phyloP scores from a whole-genome alignment of 2,113 vertebrate genomes.

The Nycticorax nycticorax region DNA sequence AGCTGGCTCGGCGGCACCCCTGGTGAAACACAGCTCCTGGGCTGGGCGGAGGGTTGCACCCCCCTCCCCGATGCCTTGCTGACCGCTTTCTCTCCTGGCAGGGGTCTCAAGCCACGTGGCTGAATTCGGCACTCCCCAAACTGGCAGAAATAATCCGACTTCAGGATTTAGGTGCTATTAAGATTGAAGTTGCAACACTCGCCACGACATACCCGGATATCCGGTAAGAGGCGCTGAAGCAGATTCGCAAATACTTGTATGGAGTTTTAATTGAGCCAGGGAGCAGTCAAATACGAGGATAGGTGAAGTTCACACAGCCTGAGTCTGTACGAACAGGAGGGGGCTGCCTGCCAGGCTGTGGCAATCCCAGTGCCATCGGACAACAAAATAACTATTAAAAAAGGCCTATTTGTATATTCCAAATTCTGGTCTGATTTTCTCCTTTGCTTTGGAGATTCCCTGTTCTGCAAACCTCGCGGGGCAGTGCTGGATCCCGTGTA shows the following conservation, averaged over 20 bases:
- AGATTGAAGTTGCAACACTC: constrained; percentile 82
- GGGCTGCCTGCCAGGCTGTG: neutral
- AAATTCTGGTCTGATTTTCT: neutral
- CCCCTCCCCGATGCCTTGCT: neutral
- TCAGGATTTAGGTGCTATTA: constrained; percentile 82
- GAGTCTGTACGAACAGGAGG: neutral
- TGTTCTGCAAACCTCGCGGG: neutral
- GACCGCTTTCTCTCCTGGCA: constrained; percentile 35
- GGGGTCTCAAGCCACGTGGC: constrained; percentile 80
- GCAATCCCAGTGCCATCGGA: neutral
- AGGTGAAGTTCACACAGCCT: neutral
- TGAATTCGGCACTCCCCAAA: constrained; percentile 73
- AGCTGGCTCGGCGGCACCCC: rapidly evolving
- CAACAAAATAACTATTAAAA: neutral
- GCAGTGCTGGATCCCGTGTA: neutral
- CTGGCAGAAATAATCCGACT: constrained; percentile 86
- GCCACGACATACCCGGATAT: constrained; percentile 80
- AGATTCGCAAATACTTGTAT: neutral
- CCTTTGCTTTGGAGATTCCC: neutral
- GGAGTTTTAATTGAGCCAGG: neutral
- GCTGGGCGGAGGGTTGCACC: neutral
- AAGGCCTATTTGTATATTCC: neutral
- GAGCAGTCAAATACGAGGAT: neutral
- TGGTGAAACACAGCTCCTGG: neutral
- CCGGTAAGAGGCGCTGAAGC: constrained; percentile 71